Base-by-base conservation (phyloP, 2,888 invertebrate species). In the Subacronicta megacephala region DNA sequence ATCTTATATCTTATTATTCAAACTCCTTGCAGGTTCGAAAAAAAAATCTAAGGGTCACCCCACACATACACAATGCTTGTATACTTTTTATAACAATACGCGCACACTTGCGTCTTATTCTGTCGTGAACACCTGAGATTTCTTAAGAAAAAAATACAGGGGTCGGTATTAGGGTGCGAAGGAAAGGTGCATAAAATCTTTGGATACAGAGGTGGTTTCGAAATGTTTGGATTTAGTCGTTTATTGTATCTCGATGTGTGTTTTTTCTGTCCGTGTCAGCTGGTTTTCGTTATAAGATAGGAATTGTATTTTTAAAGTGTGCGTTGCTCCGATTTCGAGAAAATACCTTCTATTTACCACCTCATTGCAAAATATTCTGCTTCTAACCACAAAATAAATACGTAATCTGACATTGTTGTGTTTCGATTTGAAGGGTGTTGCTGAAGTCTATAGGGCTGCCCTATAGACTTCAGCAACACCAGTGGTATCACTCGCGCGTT, bases 71-170 rank as follows among this genome's bases (percentile, higher is more conserved):
- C 7, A 1, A 17, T 17, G 38, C 62, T 36, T 31, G 35, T 16
- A 26, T 16, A 33, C 41, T 16, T 26, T 4, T 26, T 3, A 10
- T 10, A 7, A 66, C 52, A 63, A 66, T 43, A 17, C n/a, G 12
- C 35, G 0, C 66, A 62, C 62, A 62, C 62, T 66, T 60, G 62
- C 66, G 7, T 60, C 26, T 36, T 18, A 37, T 5, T 35, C 35
- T 9, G 31, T 3, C 26, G 1, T 2, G 52, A 60, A 63, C 62
- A 63, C 62, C 62, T 63, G 67, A 63, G 36, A n/a, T 31, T 16
- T 15, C 20, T 15, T 33, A 12, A 41, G 23, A 33, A 36, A 15
- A n/a, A 31, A 35, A 47, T 17, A 37, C 38, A 10, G 37, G 40
- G 40, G 40, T 40, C 7, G 40, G 9, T 23, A 42, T 20, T 18